A percentile compares a stretch with the other conserved stretches of the same genome.
phyloP scores from a whole-genome alignment of 64 coral and sea anemone genomes.

The Stichodactyla helianthus region DNA sequence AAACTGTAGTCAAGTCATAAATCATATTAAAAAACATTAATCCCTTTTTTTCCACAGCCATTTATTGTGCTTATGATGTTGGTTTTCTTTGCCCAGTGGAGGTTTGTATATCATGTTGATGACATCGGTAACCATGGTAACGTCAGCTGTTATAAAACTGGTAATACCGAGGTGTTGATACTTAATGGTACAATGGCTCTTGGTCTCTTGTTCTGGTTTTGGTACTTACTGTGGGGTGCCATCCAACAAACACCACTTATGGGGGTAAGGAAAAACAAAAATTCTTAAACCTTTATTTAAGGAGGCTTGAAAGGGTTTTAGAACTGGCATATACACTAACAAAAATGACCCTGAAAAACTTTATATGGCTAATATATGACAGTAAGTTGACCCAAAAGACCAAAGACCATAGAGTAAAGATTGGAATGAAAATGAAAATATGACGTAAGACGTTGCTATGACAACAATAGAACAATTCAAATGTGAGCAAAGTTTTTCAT shows the following conservation, averaged over 20 bases:
- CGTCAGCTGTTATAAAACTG: slow-evolving; percentile 28
- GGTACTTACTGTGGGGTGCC: slow-evolving; percentile 66
- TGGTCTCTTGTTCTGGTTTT: not conserved
- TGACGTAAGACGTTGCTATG: no score
- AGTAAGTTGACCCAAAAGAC: no score
- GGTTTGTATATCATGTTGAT: not conserved
- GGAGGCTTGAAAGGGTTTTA: no score
- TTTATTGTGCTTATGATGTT: slow-evolving; percentile 83
- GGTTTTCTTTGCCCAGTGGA: slow-evolving; percentile 58
- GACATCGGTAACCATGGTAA: not conserved
- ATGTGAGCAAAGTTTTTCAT: no score
- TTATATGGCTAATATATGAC: no score
- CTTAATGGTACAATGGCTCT: slow-evolving; percentile 44
- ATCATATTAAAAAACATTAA: not conserved
- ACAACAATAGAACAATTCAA: no score
- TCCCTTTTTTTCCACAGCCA: slow-evolving; percentile 31
- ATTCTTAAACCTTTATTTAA: no score
- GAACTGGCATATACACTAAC: no score
- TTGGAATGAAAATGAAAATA: no score
- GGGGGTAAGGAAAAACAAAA: slow-evolving; percentile 47
- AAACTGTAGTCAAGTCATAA: not conserved
- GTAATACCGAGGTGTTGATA: slow-evolving; percentile 45
- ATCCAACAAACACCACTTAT: slow-evolving; percentile 33
- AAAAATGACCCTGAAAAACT: no score
- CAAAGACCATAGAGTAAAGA: no score